Evolutionary conservation across 2,888 invertebrate genomes (phyloP).

Genomic region (Urechis unicinctus): DNA sequence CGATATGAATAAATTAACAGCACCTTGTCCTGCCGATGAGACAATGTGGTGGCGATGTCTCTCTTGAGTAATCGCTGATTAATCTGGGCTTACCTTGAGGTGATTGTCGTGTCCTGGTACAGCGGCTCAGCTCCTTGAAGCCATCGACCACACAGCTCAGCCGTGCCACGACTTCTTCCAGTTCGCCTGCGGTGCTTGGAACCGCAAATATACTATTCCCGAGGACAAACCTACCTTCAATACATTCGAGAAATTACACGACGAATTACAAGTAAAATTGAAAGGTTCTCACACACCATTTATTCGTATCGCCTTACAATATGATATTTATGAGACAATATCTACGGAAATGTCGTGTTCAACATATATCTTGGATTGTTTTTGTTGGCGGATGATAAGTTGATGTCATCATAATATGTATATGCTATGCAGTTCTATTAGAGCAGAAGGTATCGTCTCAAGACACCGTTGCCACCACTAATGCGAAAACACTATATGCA

Average conservation of each 20-base stretch:
- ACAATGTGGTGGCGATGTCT: no score
- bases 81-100: no score
- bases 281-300: conserved; percentile 62
- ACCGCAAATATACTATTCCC: conserved; percentile 75
- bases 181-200: conserved; percentile 85
- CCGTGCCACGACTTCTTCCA: conserved; percentile 80
- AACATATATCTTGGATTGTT: no score
- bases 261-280: conserved; percentile 73
- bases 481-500: conserved; percentile 79
- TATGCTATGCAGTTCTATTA: conserved; percentile 33
- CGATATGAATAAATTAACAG: no score
- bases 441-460: conserved; percentile 24
- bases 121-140: conserved; percentile 74
- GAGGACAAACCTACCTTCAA: conserved; percentile 77
- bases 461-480: conserved; percentile 49
- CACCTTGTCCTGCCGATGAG: no score
- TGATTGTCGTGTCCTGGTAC: no score
- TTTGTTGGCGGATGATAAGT: no score
- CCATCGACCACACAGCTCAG: conserved; percentile 72
- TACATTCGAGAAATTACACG: conserved; percentile 78
- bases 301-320: not conserved
- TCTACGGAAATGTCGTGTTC: not conserved
- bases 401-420: no score
- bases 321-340: not conserved
- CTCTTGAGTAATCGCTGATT: no score